Evolutionary conservation across 30 jellyfish, hydroid and myxozoan genomes (phyloP), one percentile per base, ranked within the genome.

Genomic region (Calvadosia cruxmelitensis): DNA sequence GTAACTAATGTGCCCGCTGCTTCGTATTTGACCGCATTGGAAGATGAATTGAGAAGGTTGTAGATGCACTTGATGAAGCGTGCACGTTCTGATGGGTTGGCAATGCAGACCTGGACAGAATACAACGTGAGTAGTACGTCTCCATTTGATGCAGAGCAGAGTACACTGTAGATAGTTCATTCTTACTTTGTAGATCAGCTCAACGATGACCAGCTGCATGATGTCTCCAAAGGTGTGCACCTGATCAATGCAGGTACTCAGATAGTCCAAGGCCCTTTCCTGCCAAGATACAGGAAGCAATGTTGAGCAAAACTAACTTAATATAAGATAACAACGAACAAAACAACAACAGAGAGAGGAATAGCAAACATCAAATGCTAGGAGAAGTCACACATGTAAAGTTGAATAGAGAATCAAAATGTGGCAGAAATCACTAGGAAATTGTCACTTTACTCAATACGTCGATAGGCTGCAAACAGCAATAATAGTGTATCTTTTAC

Each of bases 1-100:
- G 99, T 84, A 76, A 92, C 95, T 34, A 92, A 83, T 0, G 99
- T 92, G n/a, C 96, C 96, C 23, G 99, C 99, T 0, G 99, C 99
- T 69, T 84, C 95, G 64, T 92, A 92, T 31, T 93, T 84, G 70
- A 92, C 99, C 27, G 99, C 99, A 76, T 80, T 84, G 64, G 96
- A 83, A 10, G 95, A 84, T 0, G 99, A 92, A 70, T 84, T 84
- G 67, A 92, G 72, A 80, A 92, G 62, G 66, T 92, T 84, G 78
- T 92, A 92, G 68, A 92, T 84, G 80, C 96, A 92, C 53, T 84
- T 84, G 62, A 92, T 91, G 76, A 91, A 91, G 24, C 99, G 85
- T 12, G 99, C 83, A 25, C 99, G 64, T 71, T 91, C 99, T 27
- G 93, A 85, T 13, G 99, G 99, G 66, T 91, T 91, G 25, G 99